These are phyloP conservation scores for Stenurella melanura DNA, from an alignment of 2,888 invertebrate genomes.

Conservation along the genomic window DNA sequence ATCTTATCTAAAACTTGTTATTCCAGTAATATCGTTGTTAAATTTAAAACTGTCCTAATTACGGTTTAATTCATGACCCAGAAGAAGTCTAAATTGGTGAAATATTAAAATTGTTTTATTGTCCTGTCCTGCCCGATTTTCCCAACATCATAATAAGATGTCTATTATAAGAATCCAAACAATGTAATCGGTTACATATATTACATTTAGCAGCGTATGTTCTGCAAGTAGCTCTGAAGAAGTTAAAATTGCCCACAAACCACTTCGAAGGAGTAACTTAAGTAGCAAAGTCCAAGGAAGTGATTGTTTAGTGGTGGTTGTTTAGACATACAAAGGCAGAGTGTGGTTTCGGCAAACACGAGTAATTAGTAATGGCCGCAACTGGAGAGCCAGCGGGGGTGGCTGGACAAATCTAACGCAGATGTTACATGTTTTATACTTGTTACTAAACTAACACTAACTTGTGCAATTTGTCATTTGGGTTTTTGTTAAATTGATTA, in stretches of 20 bases:
- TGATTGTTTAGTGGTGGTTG: conserved; percentile 31
- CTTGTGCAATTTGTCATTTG: conserved; percentile 66
- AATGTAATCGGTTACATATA: neutral
- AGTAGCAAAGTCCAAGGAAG: conserved; percentile 26
- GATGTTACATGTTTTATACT: conserved; percentile 67
- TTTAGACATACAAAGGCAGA: conserved; percentile 35
- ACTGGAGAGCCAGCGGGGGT: conserved; percentile 47
- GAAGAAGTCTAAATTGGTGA: no score
- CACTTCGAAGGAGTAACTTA: conserved; percentile 20
- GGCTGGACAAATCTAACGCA: conserved; percentile 65
- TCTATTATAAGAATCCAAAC: no score
- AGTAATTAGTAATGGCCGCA: conserved; percentile 62
- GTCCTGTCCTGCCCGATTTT: no score
- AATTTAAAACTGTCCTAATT: no score
- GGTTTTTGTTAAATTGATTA: conserved; percentile 65
- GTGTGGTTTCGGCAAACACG: conserved; percentile 44
- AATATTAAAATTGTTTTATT: no score
- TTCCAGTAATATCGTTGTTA: no score
- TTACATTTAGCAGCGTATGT: neutral
- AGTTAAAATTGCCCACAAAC: conserved; percentile 17
- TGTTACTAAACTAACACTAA: conserved; percentile 63
- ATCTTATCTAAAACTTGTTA: no score
- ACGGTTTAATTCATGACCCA: no score
- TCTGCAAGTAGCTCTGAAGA: neutral
- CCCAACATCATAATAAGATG: no score